Evolutionary conservation across 2,888 invertebrate species (phyloP).

Genomic region (Leptinotarsa tumamoca): DNA sequence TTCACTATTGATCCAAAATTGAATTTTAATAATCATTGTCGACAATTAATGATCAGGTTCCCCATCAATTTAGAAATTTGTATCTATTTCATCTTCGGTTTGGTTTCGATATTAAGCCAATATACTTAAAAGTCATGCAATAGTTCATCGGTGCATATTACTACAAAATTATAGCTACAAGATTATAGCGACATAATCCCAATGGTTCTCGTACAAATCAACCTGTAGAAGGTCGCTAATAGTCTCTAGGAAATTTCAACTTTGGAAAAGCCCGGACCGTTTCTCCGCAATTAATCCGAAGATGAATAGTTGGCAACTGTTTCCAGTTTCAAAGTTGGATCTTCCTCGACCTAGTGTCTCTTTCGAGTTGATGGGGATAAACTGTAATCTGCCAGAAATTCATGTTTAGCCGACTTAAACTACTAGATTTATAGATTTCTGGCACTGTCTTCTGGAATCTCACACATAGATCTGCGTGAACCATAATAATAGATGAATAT

Average conservation of each 20-base stretch:
- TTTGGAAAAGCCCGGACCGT: not conserved
- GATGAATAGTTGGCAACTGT: slow-evolving; percentile 8
- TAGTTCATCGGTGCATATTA: slow-evolving; percentile 26
- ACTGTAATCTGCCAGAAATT: no score
- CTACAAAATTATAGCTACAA: slow-evolving; percentile 26
- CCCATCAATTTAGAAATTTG: no score
- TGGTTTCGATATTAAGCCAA: no score
- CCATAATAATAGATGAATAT: not conserved
- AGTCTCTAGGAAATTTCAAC: not conserved
- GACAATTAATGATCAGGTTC: no score
- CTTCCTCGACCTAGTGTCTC: not conserved
- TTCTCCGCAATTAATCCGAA: slow-evolving; percentile 10
- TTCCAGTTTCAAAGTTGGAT: not conserved
- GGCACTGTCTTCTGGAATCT: no score
- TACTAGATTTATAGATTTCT: no score
- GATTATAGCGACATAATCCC: slow-evolving; percentile 30
- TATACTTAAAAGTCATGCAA: slow-evolving; percentile 14
- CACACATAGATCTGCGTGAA: no score
- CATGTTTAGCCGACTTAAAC: no score
- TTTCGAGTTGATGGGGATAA: not conserved
- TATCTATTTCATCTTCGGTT: no score
- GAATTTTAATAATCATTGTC: no score
- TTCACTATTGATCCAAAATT: no score
- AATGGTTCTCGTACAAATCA: slow-evolving; percentile 21
- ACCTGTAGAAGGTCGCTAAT: slow-evolving; percentile 11